Evolutionary conservation across 1,140 invertebrate species (phyloP).

Genomic region (Riptortus pedestris): DNA sequence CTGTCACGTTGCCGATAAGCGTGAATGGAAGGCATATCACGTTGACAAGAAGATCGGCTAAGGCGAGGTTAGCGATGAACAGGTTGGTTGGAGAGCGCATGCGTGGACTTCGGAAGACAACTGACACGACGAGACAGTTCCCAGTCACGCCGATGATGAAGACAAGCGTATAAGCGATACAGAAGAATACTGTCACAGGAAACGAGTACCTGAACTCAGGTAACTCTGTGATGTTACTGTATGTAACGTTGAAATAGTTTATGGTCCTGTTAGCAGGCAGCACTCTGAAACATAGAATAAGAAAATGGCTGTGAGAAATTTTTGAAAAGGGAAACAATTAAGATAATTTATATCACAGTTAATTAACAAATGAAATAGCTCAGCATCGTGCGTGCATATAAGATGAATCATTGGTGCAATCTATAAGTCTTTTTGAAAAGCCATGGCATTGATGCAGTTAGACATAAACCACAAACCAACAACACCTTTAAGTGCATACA

Average conservation of each 20-base stretch:
- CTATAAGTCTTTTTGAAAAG: too few relatives aligned
- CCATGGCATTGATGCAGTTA: too few relatives aligned
- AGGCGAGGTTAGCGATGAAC: slow-evolving; percentile 41
- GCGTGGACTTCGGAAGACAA: slow-evolving; percentile 39
- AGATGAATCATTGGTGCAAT: too few relatives aligned
- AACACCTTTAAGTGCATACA: too few relatives aligned
- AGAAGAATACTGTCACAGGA: slow-evolving; percentile 62
- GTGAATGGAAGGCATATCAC: slow-evolving; percentile 51
- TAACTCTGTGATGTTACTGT: background rate
- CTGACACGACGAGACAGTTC: slow-evolving; percentile 42
- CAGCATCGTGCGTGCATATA: too few relatives aligned
- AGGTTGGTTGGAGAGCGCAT: slow-evolving; percentile 42
- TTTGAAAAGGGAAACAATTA: background rate
- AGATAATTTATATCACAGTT: too few relatives aligned
- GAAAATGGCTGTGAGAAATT: background rate
- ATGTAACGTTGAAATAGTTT: background rate
- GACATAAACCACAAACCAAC: too few relatives aligned
- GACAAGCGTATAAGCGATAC: slow-evolving; percentile 40
- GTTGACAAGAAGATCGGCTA: slow-evolving; percentile 50
- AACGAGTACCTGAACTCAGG: slow-evolving; percentile 23
- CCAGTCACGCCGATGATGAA: slow-evolving; percentile 43
- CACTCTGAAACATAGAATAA: slow-evolving; percentile 11
- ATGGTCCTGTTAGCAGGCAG: background rate
- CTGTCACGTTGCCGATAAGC: slow-evolving; percentile 45
- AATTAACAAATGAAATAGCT: too few relatives aligned